Evolutionary conservation across 1,140 invertebrate species (phyloP), one percentile per base, ranked within the genome.

Genomic region (Maconellicoccus hirsutus): DNA sequence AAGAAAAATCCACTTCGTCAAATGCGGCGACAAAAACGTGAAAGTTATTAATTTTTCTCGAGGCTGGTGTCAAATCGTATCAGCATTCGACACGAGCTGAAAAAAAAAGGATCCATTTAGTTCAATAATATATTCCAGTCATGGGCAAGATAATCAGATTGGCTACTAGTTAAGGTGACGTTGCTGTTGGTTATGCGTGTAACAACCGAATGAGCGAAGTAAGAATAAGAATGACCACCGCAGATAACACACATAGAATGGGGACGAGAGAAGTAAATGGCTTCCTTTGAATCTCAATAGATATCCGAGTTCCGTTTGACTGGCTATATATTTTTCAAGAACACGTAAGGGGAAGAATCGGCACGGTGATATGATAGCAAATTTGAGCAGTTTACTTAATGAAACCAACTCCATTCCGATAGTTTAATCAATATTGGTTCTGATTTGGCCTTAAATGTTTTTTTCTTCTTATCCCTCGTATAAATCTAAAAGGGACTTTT

Each of bases 161-260:
- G 42, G n/a, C 42, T 52, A 52, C 42, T 52, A 52, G 42, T 52
- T 52, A 52, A 52, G 42, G 42, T 52, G 42, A 52, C 42, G 42
- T 52, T 52, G 42, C 42, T 52, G 42, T 52, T 52, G 42, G 42
- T 52, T 52, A 52, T 52, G 42, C n/a, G 42, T 52, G 42, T 52
- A 52, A 52, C 42, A 52, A 52, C 42, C 42, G 42, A 52, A 52
- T 52, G 42, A 52, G 42, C 42, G 12, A 52, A 8, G 42, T 52
- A 52, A 52, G 42, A 52, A 52, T 52, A 52, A 52, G n/a, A 52
- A 52, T 52, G 42, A 52, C 42, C 42, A 52, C 42, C 42, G 42
- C 42, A 52, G 42, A 52, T 52, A 52, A 52, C n/a, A 52, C 42
- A 52, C 42, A 16, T 52, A 52, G n/a, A 52, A 14, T 16, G 42